Conservation (phyloP, 2,113 vertebrate species). For the Labeo catla region DNA sequence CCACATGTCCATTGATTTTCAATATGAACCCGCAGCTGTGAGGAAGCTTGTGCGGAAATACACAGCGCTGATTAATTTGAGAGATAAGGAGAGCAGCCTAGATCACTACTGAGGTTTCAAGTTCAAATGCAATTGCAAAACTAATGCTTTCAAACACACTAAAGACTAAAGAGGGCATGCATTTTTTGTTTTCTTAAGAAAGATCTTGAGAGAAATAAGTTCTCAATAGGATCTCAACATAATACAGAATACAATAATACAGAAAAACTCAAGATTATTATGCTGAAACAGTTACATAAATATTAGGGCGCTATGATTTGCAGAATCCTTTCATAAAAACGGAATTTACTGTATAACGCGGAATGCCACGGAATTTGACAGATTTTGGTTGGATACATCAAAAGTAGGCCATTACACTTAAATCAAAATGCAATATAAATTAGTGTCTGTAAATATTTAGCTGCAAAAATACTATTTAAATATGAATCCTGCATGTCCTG, state of each 20-base stretch:
- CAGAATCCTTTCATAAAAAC: too few relatives aligned
- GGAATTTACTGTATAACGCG: too few relatives aligned
- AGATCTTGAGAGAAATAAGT: background rate
- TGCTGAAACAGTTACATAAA: background rate
- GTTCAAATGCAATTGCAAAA: background rate
- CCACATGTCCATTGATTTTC: constrained; percentile 31
- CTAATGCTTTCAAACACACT: background rate
- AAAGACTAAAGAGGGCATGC: background rate
- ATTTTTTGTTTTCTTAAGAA: background rate
- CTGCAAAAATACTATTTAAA: too few relatives aligned
- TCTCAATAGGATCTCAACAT: background rate
- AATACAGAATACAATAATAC: background rate
- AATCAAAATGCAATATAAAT: too few relatives aligned
- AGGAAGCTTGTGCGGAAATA: constrained; percentile 17
- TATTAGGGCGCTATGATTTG: too few relatives aligned
- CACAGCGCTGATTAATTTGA: background rate
- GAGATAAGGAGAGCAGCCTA: background rate
- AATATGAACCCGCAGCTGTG: background rate
- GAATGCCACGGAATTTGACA: too few relatives aligned
- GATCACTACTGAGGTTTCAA: background rate
- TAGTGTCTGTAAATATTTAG: too few relatives aligned
- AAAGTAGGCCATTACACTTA: too few relatives aligned
- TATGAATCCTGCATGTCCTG: too few relatives aligned
- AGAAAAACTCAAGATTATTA: background rate
- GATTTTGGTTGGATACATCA: too few relatives aligned